Base-by-base conservation (phyloP, 2,113 vertebrate species). In the Anhinga rufa region DNA sequence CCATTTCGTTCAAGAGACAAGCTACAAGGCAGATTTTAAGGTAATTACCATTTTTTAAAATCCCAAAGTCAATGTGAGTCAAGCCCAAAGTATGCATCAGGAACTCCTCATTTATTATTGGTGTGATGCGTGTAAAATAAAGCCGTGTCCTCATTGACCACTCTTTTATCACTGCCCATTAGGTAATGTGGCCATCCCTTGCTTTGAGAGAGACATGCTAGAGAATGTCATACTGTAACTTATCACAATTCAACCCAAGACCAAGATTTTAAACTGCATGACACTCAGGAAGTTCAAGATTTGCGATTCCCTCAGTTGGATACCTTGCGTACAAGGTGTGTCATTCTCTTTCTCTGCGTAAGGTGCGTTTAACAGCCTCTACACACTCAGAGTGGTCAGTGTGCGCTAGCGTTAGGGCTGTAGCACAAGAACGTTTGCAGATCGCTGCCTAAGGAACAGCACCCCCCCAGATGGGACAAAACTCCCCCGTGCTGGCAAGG, bases 21-120 rank as follows among this genome's bases (percentile, higher is more conserved):
- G 98, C 97, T 99, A 99, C 92, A 98, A 98, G 96, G 98, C 98
- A 28, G 97, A 99, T 96, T 99, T 99, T 98, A 98, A 98, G 98
- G 98, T 98, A 96, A 98, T 85, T 52, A 57, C 57, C 14, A 6
- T 51, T 40, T 88, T 82, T 81, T 29, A 25, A 86, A 74, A 38
- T 49, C n/a, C n/a, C 58, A 7, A 32, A 69, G 38, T 79, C 54
- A 17, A 2, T 22, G 12, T 40, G 48, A 70, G 42, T 78, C 61
- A 75, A 93, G 20, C n/a, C 48, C 64, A 32, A 66, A 86, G 19
- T 21, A 64, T 1, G 2, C 58, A 49, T 42, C 34, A 69, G 58
- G 51, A 88, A 14, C 3, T 61, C 36, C 17, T 89, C 28, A 8
- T 25, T 28, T 80, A 58, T 75, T 52, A 49, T 9, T 0, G 0